A percentile compares a stretch with the other conserved stretches of the same genome.
phyloP scores from a whole-genome alignment of 2,797 vertebrate genomes.

The Echiichthys vipera region DNA sequence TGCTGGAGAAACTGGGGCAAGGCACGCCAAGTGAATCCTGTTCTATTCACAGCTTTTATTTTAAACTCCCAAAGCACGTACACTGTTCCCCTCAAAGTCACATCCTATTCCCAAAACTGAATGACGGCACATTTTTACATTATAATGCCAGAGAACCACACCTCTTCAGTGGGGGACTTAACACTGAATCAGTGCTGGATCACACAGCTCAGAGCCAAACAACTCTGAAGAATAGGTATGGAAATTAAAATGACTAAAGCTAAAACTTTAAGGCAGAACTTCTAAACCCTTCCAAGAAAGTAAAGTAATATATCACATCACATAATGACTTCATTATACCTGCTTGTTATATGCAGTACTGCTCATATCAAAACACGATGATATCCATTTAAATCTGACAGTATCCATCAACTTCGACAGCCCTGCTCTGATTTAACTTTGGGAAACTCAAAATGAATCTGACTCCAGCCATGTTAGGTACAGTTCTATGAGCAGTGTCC shows the following conservation, averaged over 20 bases:
- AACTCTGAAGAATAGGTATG: not conserved
- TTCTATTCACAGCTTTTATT: constrained; percentile 34
- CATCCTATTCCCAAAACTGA: constrained; percentile 55
- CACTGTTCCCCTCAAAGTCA: constrained; percentile 26
- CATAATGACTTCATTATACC: not conserved
- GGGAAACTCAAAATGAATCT: not conserved
- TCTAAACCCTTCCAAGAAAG: too few species aligned
- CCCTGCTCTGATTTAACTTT: not conserved
- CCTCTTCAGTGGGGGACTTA: constrained; percentile 30
- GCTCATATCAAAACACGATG: not conserved
- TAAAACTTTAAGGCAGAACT: not conserved
- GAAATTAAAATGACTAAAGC: not conserved
- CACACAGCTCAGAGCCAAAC: not conserved
- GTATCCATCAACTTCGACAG: not conserved
- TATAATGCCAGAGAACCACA: constrained; percentile 53
- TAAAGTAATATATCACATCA: not conserved
- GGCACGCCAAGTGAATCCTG: constrained; percentile 23
- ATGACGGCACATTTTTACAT: constrained; percentile 42
- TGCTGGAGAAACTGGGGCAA: constrained; percentile 50
- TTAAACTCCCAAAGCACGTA: constrained; percentile 10
- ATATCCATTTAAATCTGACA: not conserved
- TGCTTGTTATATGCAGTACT: not conserved
- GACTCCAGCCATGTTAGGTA: not conserved
- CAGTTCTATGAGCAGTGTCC: not conserved
- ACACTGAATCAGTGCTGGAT: not conserved